Conservation (phyloP, 2,888 invertebrate species). For the Pseudococcus viburni region DNA sequence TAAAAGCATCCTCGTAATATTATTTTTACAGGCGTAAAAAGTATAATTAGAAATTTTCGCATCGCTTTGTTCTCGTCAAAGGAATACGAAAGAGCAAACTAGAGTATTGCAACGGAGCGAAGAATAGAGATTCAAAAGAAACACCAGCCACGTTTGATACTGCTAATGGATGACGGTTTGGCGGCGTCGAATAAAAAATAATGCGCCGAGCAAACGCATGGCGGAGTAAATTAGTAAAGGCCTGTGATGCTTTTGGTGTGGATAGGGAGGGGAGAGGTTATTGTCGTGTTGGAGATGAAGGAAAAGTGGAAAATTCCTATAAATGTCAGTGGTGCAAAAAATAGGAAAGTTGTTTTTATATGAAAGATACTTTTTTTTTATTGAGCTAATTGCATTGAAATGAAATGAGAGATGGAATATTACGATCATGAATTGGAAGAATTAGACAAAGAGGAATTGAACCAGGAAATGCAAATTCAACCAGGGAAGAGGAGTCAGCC, state of each 20-base stretch:
- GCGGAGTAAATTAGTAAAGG: not conserved
- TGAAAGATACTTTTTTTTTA: no score
- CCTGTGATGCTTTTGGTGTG: not conserved
- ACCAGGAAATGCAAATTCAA: no score
- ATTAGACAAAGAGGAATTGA: no score
- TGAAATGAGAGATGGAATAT: no score
- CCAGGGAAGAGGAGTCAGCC: no score
- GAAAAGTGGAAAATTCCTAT: not conserved
- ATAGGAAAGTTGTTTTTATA: not conserved
- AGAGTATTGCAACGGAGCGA: not conserved
- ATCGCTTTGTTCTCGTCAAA: not conserved
- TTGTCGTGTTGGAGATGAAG: not conserved
- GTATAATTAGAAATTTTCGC: not conserved
- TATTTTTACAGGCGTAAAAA: not conserved
- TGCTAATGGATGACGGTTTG: not conserved
- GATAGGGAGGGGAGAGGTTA: not conserved
- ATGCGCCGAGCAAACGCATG: not conserved
- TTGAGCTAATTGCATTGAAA: no score
- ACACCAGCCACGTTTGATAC: conserved; percentile 6
- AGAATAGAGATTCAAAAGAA: not conserved
- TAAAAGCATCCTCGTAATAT: not conserved
- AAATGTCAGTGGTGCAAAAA: not conserved
- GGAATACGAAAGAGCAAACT: not conserved
- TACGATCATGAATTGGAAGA: no score
- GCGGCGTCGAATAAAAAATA: not conserved